Evolutionary conservation across 2,113 vertebrate species (phyloP).

Genomic region (Syrrhaptes paradoxus): DNA sequence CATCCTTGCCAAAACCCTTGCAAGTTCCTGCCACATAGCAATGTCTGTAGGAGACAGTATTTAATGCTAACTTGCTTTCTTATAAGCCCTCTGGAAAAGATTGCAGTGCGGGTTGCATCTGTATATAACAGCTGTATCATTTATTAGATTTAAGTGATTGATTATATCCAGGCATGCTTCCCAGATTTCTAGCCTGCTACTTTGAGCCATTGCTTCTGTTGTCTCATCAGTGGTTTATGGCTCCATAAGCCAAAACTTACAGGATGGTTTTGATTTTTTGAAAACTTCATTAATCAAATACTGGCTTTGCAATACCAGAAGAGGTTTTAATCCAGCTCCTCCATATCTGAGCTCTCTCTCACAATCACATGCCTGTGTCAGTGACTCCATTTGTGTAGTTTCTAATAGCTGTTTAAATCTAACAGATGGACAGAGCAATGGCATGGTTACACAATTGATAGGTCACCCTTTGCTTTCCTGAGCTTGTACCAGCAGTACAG

Average conservation of each 20-base stretch:
- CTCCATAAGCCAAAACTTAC: not conserved
- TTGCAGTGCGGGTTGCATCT: not conserved
- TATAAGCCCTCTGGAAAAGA: not conserved
- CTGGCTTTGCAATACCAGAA: not conserved
- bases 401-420: not conserved
- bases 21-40: not conserved
- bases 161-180: conserved; percentile 38
- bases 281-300: not conserved
- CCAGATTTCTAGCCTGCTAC: conserved; percentile 18
- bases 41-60: not conserved
- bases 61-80: not conserved
- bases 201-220: conserved; percentile 26
- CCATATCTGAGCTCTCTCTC: not conserved
- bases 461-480: not conserved
- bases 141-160: conserved; percentile 39
- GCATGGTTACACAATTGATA: not conserved
- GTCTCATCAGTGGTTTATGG: not conserved
- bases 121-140: conserved; percentile 19
- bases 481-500: not conserved
- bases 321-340: not conserved
- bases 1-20: not conserved
- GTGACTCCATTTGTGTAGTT: not conserved
- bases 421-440: not conserved
- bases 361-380: not conserved
- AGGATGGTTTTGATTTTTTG: conserved; percentile 41